These are phyloP conservation scores for Halocynthia roretzi DNA, from an alignment of 23 tunicate species.

Conservation along the genomic window DNA sequence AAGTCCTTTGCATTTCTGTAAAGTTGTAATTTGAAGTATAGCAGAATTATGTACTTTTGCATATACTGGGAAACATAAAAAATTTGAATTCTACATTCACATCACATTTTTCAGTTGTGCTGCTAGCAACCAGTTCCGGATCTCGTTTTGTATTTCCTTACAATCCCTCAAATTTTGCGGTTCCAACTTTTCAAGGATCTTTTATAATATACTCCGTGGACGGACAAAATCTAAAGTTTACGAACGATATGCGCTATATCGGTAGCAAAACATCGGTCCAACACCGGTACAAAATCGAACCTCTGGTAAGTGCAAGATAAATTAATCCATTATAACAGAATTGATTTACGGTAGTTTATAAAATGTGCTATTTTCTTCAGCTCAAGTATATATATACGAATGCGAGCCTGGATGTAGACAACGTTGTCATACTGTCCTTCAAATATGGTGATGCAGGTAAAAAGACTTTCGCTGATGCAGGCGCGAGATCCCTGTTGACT, in stretches of 20 bases:
- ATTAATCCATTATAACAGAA: background rate
- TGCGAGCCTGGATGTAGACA: constrained; percentile 27
- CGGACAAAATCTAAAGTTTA: constrained; percentile 33
- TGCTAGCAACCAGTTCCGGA: constrained; percentile 18
- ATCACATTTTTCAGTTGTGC: constrained; percentile 20
- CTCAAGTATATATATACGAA: constrained; percentile 29
- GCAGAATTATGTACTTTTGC: too few species aligned
- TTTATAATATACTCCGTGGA: constrained; percentile 29
- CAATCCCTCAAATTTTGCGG: constrained; percentile 8
- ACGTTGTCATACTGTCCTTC: constrained; percentile 36
- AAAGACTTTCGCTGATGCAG: background rate
- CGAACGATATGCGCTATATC: constrained; percentile 32
- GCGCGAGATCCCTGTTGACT: background rate
- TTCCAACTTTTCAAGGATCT: constrained; percentile 38
- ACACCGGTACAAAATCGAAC: constrained; percentile 37
- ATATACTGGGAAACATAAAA: too few species aligned
- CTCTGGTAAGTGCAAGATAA: constrained; percentile 12
- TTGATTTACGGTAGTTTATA: background rate
- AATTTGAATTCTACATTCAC: too few species aligned
- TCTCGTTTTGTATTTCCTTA: constrained; percentile 5
- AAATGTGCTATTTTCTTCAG: background rate
- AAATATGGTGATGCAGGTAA: constrained; percentile 48
- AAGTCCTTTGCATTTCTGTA: too few species aligned
- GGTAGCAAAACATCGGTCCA: constrained; percentile 25
- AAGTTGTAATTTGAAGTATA: too few species aligned